Evolutionary conservation across 2,888 invertebrate genomes (phyloP), one percentile per base, ranked within the genome.

Genomic region (Masnerella sp.): DNA sequence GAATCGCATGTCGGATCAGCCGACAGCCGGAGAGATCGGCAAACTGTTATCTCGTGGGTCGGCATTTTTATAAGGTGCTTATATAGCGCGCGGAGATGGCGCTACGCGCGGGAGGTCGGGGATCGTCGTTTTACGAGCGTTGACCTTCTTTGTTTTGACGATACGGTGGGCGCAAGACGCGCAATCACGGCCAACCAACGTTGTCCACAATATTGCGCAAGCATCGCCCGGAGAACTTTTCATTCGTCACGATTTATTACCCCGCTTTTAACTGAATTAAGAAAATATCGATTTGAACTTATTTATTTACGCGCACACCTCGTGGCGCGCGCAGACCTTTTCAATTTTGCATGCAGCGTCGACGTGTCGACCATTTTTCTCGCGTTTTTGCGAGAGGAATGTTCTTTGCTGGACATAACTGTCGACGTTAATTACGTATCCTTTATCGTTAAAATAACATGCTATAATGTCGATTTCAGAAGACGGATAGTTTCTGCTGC

Each of bases 71-170:
- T 45, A 69, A 59, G 61, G 52, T 51, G 49, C 61, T 59, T 25
- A 28, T n/a, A n/a, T n/a, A n/a, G n/a, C n/a, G 17, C 22, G 47
- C 17, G 47, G 49, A 59, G 58, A 51, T 59, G 68, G 59, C 45
- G 58, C 59, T 52, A 28, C 51, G 22, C 4, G 15, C 47, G 17
- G 17, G 17, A 5, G 14, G 20, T 36, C n/a, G 14, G 38, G 38
- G 25, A 54, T 18, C 34, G 58, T 51, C 58, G 49, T 51, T 67
- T 40, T 28, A 67, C 65, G 65, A 56, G 47, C 67, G 38, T 67
- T 67, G 67, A 58, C 67, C 67, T 58, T 49, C 65, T 65, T 65
- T 65, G 65, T 65, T 65, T 65, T 65, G 65, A 54, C 11, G 36
- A 32, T 18, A 36, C 38, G 47, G 54, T 56, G 56, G 65, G 51